Evolutionary conservation across 92 coral and sea anemone genomes (phyloP).

Genomic region (Epizoanthus illoricatus): DNA sequence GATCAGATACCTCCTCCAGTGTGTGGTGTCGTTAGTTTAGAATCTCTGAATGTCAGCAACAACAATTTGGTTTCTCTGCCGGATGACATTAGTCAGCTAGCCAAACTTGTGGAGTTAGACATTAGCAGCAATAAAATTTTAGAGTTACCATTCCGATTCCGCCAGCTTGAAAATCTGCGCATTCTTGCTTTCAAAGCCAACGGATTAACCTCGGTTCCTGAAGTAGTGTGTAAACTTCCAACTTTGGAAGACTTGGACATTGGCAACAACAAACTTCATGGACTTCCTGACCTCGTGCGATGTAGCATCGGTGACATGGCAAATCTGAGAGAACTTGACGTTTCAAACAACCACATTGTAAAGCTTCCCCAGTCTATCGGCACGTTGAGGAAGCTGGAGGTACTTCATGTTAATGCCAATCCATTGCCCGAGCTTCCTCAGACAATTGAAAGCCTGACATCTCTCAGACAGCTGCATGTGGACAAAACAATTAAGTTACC

Average conservation of each 20-base stretch:
- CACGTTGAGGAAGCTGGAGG: constrained; percentile 44
- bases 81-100: constrained; percentile 57
- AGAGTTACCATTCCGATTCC: constrained; percentile 67
- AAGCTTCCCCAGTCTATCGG: constrained; percentile 62
- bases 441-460: constrained; percentile 50
- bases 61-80: constrained; percentile 56
- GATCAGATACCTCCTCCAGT: constrained; percentile 60
- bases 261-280: constrained; percentile 57
- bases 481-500: constrained; percentile 72
- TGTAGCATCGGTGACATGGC: constrained; percentile 67
- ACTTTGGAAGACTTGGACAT: constrained; percentile 58
- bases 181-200: constrained; percentile 56
- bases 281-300: constrained; percentile 61
- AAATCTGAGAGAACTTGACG: constrained; percentile 56
- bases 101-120: constrained; percentile 65
- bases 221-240: constrained; percentile 72
- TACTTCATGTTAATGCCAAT: constrained; percentile 63
- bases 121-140: constrained; percentile 60
- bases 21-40: constrained; percentile 46
- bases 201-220: constrained; percentile 60
- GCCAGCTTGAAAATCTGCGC: constrained; percentile 51
- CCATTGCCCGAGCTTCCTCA: constrained; percentile 58
- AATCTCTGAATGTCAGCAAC: constrained; percentile 59
- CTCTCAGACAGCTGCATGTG: constrained; percentile 60
- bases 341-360: constrained; percentile 62